Base-by-base conservation (phyloP, 92 coral and sea anemone species). In the Chrysogorgia sp. region DNA sequence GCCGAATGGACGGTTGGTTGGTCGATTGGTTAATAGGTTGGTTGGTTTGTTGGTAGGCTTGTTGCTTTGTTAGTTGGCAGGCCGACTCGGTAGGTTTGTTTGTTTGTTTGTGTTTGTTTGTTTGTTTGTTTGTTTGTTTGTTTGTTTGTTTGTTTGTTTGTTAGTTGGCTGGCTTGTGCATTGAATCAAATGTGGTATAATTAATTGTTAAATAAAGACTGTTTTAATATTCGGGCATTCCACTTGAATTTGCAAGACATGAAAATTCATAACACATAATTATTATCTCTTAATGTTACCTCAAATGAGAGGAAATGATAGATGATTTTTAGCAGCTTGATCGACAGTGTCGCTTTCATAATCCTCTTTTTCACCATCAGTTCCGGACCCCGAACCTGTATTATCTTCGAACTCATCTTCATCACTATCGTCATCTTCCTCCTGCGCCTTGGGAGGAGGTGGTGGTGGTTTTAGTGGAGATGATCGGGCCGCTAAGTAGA, bases 401-500 rank as follows among this genome's bases (percentile, higher is more conserved):
- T 28, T 31, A 19, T 72, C 79, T 10, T 72, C 58, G 34, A 72
- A 72, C 30, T 72, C 79, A 40, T 72, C 37, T 56, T 72, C 79
- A 35, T 72, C 79, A 22, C 79, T 72, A 41, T 72, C 79, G n/a
- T 71, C 65, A 21, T 72, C 79, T 53, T 72, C 79, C 58, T 72
- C 79, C 10, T 53, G 65, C 14, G 79, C 45, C 33, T 56, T 53
- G 1, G 65, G 65, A 9, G 48, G 65, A 21, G 65, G 33, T n/a
- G 9, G 49, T 41, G 82, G 17, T 35, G 75, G 65, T 23, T 29
- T 63, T 40, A 86, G 13, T 30, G 87, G 81, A 9, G 88, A 71
- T 0, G 93, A 87, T 61, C 84, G 86, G 35, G 79, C 84, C 1
- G 89, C 87, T 9, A 80, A 67, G 10, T 86, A 77, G 2, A 89